A percentile compares a stretch with the other conserved stretches of the same genome.
These are phyloP conservation scores for Lagopus muta DNA, from an alignment of 2,113 vertebrate genomes.

Conservation along the genomic window DNA sequence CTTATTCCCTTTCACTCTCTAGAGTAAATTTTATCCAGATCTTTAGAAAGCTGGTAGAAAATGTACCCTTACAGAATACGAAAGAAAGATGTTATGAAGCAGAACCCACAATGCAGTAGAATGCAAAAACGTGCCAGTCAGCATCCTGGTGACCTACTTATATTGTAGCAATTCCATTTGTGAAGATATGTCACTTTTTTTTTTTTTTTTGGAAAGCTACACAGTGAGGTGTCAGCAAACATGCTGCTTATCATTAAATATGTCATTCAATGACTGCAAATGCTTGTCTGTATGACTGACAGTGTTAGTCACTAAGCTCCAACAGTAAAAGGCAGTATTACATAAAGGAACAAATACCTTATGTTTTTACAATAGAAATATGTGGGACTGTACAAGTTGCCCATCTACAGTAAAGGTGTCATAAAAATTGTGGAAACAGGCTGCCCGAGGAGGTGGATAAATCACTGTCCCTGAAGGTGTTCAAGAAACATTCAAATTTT, in stretches of 20 bases:
- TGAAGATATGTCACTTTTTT: slow-evolving; percentile 38
- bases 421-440: not conserved
- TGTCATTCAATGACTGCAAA: slow-evolving; percentile 22
- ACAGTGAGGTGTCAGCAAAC: slow-evolving; percentile 73
- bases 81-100: slow-evolving; percentile 33
- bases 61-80: slow-evolving; percentile 5
- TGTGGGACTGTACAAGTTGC: not conserved
- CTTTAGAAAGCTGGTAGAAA: slow-evolving; percentile 20
- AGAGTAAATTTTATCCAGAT: not conserved
- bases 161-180: slow-evolving; percentile 52
- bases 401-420: not conserved
- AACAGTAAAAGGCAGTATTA: not conserved
- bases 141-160: slow-evolving; percentile 78
- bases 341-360: not conserved
- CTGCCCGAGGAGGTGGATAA: too few relatives aligned
- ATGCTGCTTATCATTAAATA: slow-evolving; percentile 57
- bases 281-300: slow-evolving; percentile 30
- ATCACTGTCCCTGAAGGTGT: too few relatives aligned
- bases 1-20: not conserved
- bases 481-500: too few relatives aligned
- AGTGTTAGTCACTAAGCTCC: not conserved
- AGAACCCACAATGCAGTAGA: slow-evolving; percentile 39
- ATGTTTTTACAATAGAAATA: not conserved
- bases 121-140: slow-evolving; percentile 55
- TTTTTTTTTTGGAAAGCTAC: slow-evolving; percentile 26